phyloP scores from a whole-genome alignment of 2,888 invertebrate species.

The Seira musarum region DNA sequence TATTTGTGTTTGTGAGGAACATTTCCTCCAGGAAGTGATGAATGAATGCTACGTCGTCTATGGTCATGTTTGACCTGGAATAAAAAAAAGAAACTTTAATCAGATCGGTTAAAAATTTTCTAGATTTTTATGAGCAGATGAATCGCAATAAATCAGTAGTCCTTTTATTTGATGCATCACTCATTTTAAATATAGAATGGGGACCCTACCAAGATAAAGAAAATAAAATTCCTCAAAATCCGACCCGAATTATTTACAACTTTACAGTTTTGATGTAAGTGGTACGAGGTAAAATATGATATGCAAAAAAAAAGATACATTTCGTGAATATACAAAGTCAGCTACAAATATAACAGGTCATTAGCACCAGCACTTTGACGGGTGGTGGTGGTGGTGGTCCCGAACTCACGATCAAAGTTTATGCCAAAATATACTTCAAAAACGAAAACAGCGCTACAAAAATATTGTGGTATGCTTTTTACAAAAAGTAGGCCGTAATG shows the following conservation, averaged over 20 bases:
- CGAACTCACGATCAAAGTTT: neutral
- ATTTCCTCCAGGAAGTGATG: neutral
- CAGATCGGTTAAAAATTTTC: neutral
- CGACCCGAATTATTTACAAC: neutral
- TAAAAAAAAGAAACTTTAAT: neutral
- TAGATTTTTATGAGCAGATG: neutral
- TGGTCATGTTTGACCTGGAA: neutral
- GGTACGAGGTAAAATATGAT: too few relatives aligned
- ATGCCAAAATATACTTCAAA: constrained; percentile 5
- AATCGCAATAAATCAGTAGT: neutral
- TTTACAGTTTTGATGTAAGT: neutral
- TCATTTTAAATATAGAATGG: neutral
- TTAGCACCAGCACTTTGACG: neutral
- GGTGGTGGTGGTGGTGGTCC: neutral
- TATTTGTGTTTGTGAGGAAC: too few relatives aligned
- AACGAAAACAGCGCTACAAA: neutral
- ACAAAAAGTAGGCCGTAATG: neutral
- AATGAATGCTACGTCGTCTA: neutral
- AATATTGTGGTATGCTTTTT: neutral
- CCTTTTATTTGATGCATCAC: neutral
- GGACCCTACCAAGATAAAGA: too few relatives aligned
- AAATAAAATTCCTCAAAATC: too few relatives aligned
- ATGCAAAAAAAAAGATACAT: neutral
- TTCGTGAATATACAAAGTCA: neutral
- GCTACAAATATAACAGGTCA: neutral